These are phyloP conservation scores for Odontophorus gujanensis DNA, from an alignment of 2,113 vertebrate species.

Conservation along the genomic window DNA sequence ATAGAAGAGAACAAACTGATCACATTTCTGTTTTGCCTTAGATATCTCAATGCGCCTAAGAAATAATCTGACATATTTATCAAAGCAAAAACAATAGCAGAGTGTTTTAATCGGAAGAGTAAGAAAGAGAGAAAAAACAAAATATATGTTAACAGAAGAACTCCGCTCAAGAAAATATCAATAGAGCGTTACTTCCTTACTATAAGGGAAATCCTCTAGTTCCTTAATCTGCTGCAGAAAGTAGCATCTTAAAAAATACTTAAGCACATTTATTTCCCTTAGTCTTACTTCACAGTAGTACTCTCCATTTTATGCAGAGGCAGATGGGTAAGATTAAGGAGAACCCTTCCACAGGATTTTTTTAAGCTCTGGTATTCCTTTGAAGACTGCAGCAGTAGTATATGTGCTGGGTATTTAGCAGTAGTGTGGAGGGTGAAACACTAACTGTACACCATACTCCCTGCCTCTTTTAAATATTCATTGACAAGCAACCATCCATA, in stretches of 20 bases:
- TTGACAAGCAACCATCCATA: conserved; percentile 25
- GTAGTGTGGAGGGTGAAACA: conserved; percentile 24
- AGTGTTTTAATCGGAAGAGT: neutral
- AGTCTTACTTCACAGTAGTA: neutral
- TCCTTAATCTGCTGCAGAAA: neutral
- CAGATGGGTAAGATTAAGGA: neutral
- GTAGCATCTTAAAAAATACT: neutral
- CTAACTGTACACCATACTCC: conserved; percentile 41
- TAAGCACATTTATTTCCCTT: neutral
- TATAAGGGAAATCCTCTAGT: neutral
- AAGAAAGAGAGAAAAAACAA: conserved; percentile 1
- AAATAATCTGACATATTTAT: neutral
- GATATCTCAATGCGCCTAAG: neutral
- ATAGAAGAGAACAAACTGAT: neutral
- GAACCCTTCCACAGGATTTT: neutral
- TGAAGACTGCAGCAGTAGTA: conserved; percentile 16
- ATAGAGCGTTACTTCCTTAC: neutral
- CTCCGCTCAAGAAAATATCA: neutral
- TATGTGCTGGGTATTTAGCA: conserved; percentile 30
- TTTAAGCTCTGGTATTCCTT: conserved; percentile 25
- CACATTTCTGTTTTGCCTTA: neutral
- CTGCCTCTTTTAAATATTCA: conserved; percentile 71
- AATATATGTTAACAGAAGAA: neutral
- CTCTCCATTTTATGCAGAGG: conserved; percentile 52
- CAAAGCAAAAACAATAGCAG: neutral